Percentiles rank a stretch among this genome's conserved stretches.
Conservation (phyloP, 2,113 vertebrate genomes). For the Pitta sordida region DNA sequence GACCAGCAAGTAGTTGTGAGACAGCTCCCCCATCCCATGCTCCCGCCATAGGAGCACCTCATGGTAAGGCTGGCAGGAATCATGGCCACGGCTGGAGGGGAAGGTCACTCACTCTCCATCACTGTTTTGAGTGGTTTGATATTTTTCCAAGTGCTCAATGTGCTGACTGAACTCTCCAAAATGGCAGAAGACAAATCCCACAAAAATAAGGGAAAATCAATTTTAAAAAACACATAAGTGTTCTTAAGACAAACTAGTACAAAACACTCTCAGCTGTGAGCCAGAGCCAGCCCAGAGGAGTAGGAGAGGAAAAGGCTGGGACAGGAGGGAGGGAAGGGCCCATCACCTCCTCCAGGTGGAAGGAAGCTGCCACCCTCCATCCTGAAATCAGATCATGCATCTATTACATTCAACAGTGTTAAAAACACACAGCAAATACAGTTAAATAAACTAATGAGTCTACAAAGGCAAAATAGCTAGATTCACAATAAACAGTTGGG, state of each 20-base stretch:
- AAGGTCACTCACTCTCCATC: not conserved
- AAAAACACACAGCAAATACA: not conserved
- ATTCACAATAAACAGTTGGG: not conserved
- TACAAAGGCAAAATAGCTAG: not conserved
- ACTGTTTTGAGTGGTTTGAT: not conserved
- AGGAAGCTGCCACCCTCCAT: not conserved
- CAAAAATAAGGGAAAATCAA: not conserved
- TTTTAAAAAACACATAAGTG: not conserved
- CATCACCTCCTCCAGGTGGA: not conserved
- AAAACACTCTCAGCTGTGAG: not conserved
- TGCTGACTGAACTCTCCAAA: not conserved
- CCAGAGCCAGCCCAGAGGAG: not conserved
- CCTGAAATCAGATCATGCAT: not conserved
- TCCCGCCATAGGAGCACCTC: not conserved
- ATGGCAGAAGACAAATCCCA: not conserved
- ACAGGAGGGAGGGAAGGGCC: not conserved
- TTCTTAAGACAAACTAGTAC: not conserved
- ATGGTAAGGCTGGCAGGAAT: not conserved
- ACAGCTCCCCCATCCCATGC: not conserved
- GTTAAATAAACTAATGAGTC: not conserved
- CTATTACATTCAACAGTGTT: not conserved
- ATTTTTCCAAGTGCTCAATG: fast-evolving
- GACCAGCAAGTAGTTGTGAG: not conserved
- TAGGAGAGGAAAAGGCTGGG: not conserved
- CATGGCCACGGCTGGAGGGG: not conserved